Conservation (phyloP, 2,888 invertebrate species). For the Andrena hattorfiana region DNA sequence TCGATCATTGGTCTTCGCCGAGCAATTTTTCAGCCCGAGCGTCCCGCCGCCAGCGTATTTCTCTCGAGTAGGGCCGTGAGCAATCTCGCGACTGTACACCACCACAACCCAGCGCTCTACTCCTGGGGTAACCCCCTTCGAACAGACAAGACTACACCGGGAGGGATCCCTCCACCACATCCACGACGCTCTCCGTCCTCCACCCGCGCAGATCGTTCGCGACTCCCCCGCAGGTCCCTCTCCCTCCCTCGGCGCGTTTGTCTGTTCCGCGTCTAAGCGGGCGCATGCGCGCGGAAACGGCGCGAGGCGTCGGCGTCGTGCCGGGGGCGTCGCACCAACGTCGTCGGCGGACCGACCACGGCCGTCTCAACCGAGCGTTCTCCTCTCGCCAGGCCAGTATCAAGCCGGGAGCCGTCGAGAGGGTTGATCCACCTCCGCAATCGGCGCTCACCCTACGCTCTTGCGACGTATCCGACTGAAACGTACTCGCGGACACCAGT, state of each 20-base stretch:
- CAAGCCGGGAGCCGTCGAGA: conserved; percentile 79
- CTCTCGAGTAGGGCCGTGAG: conserved; percentile 36
- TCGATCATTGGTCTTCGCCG: conserved; percentile 43
- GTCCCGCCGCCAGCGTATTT: conserved; percentile 43
- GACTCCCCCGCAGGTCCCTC: neutral
- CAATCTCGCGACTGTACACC: conserved; percentile 54
- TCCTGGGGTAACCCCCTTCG: neutral
- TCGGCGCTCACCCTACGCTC: conserved; percentile 46
- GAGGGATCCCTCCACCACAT: conserved; percentile 19
- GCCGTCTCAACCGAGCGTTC: conserved; percentile 74
- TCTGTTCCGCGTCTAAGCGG: conserved; percentile 31
- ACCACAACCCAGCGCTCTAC: conserved; percentile 9
- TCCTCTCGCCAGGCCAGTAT: conserved; percentile 79
- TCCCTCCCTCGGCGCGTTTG: conserved; percentile 12
- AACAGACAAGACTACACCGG: conserved; percentile 29
- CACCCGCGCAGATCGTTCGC: neutral
- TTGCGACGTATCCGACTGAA: conserved; percentile 27
- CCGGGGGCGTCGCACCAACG: conserved; percentile 82
- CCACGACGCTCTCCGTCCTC: conserved; percentile 4
- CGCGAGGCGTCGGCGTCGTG: conserved; percentile 80
- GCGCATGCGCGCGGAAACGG: conserved; percentile 73
- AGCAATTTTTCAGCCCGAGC: conserved; percentile 60
- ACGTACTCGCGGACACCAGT: conserved; percentile 13
- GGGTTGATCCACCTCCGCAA: conserved; percentile 73
- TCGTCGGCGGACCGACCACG: conserved; percentile 73